Conservation (phyloP, 2,113 vertebrate genomes). For the Pionites leucogaster region DNA sequence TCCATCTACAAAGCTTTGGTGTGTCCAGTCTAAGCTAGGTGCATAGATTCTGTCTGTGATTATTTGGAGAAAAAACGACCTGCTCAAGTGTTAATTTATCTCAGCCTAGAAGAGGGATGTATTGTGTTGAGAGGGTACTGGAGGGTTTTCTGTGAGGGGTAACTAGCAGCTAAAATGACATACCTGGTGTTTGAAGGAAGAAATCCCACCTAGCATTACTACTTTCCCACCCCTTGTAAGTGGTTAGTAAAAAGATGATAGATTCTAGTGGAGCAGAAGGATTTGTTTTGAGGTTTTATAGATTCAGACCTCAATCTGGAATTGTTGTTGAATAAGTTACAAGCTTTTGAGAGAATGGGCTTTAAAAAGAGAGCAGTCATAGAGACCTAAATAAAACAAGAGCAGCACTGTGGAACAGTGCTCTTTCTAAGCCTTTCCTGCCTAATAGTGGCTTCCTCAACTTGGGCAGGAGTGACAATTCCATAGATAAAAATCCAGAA, state of each 20-base stretch:
- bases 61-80: not conserved
- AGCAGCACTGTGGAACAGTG: not conserved
- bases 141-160: not conserved
- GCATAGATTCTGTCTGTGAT: not conserved
- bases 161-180: not conserved
- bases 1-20: not conserved
- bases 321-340: not conserved
- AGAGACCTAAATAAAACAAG: not conserved
- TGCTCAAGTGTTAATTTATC: not conserved
- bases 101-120: not conserved
- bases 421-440: not conserved
- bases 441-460: not conserved
- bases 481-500: not conserved
- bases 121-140: not conserved
- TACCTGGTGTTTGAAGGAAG: not conserved
- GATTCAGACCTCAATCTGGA: not conserved
- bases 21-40: not conserved
- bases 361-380: not conserved
- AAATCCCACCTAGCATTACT: not conserved
- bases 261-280: not conserved
- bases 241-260: not conserved
- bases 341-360: not conserved
- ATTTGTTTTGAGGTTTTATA: not conserved
- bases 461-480: not conserved
- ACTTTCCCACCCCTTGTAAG: rapidly evolving